Evolutionary conservation across 1,140 invertebrate species (phyloP), one percentile per base, ranked within the genome.

Genomic region (Mactra quadrangularis): DNA sequence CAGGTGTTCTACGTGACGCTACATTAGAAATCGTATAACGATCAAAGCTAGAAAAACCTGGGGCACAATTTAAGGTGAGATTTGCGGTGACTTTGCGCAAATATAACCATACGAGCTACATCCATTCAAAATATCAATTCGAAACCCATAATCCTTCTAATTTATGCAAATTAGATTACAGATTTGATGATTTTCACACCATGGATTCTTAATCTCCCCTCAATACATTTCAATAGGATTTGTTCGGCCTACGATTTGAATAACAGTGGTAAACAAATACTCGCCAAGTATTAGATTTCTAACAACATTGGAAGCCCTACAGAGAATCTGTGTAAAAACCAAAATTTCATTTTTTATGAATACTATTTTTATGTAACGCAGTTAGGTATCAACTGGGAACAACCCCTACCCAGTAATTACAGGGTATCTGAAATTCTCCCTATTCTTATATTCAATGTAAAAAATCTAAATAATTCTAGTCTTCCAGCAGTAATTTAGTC

Each of bases 81-180:
- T 11, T 41, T 15, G 17, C 45, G 27, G 38, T 78, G 41, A 64
- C 33, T 81, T 47, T 22, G 35, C 55, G 31, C 47, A 70, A 60
- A 81, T 68, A 22, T 55, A 22, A 29, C 35, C 13, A 31, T 45
- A 50, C 29, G 25, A 19, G 55, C 53, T 47, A 41, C 2, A 38
- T 15, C 13, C 19, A 78, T 55, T 52, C 41, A 64, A 64, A 78
- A 31, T 41, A 45, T 55, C 59, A 52, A 27, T 33, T 38, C 47
- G 29, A 50, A 33, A 25, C 59, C 60, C 31, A 53, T 78, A 81
- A 81, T 70, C 41, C 25, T 19, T 9, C 77, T 81, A 81, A 81
- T 81, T 81, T 81, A 81, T 81, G 77, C 77, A 81, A 81, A 81
- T 81, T 59, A 81, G 77, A 66, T 59, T 27, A 19, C 22, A 38